A percentile compares a stretch with the other conserved stretches of the same genome.
Conservation (phyloP, 2,113 vertebrate species). For the Scartelaos histophorus region DNA sequence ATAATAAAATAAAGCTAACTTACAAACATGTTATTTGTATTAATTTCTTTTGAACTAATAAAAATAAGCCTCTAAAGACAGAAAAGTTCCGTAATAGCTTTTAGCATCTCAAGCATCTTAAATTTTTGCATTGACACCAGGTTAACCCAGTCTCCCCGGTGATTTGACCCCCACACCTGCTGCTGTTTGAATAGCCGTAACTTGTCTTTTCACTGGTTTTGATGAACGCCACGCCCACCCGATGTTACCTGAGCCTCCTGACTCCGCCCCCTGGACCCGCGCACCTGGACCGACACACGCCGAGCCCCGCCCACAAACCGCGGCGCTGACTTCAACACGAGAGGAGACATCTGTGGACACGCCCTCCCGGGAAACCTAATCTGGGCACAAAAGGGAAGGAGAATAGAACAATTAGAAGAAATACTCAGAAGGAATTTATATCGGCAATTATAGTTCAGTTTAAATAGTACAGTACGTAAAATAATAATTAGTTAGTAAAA, state of each 20-base stretch:
- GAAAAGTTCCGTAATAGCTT: too few relatives aligned
- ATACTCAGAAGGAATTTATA: not conserved
- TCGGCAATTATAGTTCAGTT: not conserved
- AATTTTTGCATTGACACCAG: not conserved
- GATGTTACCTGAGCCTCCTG: conserved; percentile 34
- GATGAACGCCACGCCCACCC: conserved; percentile 21
- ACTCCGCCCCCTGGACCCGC: conserved; percentile 28
- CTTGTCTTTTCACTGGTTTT: conserved; percentile 9
- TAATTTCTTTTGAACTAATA: too few relatives aligned
- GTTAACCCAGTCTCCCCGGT: not conserved
- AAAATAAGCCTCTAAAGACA: not conserved
- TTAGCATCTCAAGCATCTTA: not conserved
- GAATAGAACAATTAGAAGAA: not conserved
- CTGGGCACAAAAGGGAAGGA: not conserved
- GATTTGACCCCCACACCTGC: conserved; percentile 27
- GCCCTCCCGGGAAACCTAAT: conserved; percentile 8
- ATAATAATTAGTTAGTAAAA: not conserved
- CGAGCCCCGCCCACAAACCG: conserved; percentile 19
- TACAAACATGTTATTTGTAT: too few relatives aligned
- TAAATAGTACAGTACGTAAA: not conserved
- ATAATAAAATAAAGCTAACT: too few relatives aligned
- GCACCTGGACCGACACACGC: conserved; percentile 53
- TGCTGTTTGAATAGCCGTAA: conserved; percentile 25
- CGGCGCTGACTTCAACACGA: conserved; percentile 13
- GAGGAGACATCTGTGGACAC: conserved; percentile 33